Percentiles rank a stretch among this genome's conserved stretches.
These are phyloP conservation scores for Stenchaetothrips biformis DNA, from an alignment of 2,888 invertebrate species.

Conservation along the genomic window DNA sequence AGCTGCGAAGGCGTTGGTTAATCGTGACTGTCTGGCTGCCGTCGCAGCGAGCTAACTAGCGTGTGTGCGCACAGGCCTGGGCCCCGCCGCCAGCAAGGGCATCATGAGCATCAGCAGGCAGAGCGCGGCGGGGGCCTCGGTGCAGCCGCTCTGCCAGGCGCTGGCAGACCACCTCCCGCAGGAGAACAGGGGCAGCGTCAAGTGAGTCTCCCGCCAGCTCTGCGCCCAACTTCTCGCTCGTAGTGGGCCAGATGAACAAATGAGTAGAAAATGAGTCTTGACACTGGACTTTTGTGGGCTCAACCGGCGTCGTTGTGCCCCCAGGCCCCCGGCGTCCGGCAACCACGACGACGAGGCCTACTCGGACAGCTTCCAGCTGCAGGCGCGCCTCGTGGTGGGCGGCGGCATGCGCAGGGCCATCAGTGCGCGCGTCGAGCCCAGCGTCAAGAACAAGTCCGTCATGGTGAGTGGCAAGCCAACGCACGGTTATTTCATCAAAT, in stretches of 20 bases:
- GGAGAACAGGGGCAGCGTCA: neutral
- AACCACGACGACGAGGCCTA: neutral
- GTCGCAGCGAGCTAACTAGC: neutral
- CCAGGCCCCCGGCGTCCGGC: neutral
- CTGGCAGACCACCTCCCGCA: slow-evolving; percentile 1
- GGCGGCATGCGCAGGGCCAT: slow-evolving; percentile 12
- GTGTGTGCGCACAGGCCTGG: neutral
- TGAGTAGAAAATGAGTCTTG: too few relatives aligned
- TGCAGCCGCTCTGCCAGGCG: neutral
- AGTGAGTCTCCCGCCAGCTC: neutral
- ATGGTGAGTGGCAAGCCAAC: neutral
- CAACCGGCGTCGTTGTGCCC: too few relatives aligned
- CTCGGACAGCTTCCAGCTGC: slow-evolving; percentile 22
- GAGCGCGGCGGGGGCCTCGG: neutral
- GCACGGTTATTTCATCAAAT: too few relatives aligned
- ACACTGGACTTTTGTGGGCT: too few relatives aligned
- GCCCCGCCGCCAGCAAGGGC: neutral
- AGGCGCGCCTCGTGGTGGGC: slow-evolving; percentile 16
- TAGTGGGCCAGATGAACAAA: too few relatives aligned
- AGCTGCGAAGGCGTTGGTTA: neutral
- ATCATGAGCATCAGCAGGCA: slow-evolving; percentile 5
- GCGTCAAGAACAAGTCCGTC: slow-evolving; percentile 22
- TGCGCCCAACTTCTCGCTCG: too few relatives aligned
- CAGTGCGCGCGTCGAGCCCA: slow-evolving; percentile 15
- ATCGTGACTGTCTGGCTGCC: too few relatives aligned